These are phyloP conservation scores for Danio choprae DNA, from an alignment of 2,797 vertebrate species.

Conservation along the genomic window DNA sequence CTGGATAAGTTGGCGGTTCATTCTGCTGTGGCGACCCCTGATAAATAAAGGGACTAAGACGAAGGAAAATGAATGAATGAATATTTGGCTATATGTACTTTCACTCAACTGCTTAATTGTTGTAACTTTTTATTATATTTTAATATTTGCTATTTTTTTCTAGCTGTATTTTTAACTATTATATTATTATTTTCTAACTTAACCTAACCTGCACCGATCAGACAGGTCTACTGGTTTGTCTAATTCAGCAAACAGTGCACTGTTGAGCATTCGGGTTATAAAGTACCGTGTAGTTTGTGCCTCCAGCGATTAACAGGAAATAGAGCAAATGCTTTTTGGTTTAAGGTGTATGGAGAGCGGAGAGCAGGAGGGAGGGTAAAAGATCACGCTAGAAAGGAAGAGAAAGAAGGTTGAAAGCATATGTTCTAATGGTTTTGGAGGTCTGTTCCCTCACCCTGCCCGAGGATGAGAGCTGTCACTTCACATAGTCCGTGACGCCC, in stretches of 20 bases:
- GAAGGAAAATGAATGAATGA: too few species aligned
- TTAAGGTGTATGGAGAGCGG: conserved; percentile 69
- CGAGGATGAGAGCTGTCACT: conserved; percentile 91
- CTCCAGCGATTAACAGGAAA: conserved; percentile 69
- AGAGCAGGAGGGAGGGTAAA: not conserved
- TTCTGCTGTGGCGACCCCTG: too few species aligned
- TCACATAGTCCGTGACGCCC: conserved; percentile 87
- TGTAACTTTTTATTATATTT: too few species aligned
- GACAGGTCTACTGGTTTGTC: conserved; percentile 31
- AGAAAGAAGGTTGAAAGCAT: conserved; percentile 77
- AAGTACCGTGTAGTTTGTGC: conserved; percentile 47
- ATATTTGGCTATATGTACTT: too few species aligned
- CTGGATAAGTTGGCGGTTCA: too few species aligned
- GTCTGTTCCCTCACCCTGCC: conserved; percentile 87
- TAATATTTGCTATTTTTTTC: conserved; percentile 32
- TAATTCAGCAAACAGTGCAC: conserved; percentile 38
- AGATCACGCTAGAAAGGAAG: conserved; percentile 11
- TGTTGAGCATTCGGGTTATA: conserved; percentile 36
- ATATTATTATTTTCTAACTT: not conserved
- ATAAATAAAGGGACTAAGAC: too few species aligned
- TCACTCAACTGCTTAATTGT: too few species aligned
- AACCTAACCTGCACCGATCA: not conserved
- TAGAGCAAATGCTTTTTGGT: conserved; percentile 91
- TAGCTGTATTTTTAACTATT: conserved; percentile 14
- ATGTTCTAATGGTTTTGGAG: conserved; percentile 72